Percentiles rank a stretch among this genome's conserved stretches.
phyloP scores from a whole-genome alignment of 2,797 vertebrate genomes.

The Aulostomus chinensis region DNA sequence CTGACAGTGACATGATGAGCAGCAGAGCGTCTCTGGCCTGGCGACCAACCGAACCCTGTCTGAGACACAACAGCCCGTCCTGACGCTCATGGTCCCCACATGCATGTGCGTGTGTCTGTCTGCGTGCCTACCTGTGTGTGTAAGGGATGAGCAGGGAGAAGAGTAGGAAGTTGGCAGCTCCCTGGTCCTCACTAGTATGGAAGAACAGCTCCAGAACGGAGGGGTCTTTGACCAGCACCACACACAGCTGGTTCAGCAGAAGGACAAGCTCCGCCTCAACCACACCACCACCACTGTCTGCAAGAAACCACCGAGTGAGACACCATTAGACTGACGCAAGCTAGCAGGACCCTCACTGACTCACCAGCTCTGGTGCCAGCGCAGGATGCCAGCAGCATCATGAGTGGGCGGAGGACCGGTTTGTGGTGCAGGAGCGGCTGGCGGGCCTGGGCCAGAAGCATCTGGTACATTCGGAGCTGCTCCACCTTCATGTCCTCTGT shows the following conservation, averaged over 20 bases:
- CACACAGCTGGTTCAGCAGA: slow-evolving; percentile 89
- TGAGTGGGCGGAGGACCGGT: slow-evolving; percentile 90
- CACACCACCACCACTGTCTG: slow-evolving; percentile 73
- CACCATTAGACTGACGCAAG: too few species aligned
- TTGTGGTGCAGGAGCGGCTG: slow-evolving; percentile 97
- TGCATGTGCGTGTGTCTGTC: background rate
- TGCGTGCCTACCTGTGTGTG: slow-evolving; percentile 81
- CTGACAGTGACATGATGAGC: slow-evolving; percentile 95
- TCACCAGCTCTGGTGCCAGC: slow-evolving; percentile 78
- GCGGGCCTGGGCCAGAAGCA: slow-evolving; percentile 87
- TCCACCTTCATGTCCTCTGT: slow-evolving; percentile 95
- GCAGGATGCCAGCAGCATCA: slow-evolving; percentile 90
- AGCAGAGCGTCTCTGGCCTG: slow-evolving; percentile 92
- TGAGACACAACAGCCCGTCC: slow-evolving; percentile 34
- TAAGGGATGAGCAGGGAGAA: slow-evolving; percentile 96
- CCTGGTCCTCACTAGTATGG: slow-evolving; percentile 94
- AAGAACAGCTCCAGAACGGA: slow-evolving; percentile 95
- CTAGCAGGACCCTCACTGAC: too few species aligned
- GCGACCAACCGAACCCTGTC: slow-evolving; percentile 88
- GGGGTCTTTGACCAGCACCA: slow-evolving; percentile 90
- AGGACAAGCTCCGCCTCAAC: slow-evolving; percentile 91
- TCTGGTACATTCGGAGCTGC: slow-evolving; percentile 94
- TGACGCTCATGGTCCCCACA: background rate
- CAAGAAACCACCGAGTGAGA: too few species aligned
- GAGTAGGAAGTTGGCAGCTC: slow-evolving; percentile 94